These are phyloP conservation scores for Danio albolineatus DNA, from an alignment of 2,797 vertebrate species.

Conservation along the genomic window DNA sequence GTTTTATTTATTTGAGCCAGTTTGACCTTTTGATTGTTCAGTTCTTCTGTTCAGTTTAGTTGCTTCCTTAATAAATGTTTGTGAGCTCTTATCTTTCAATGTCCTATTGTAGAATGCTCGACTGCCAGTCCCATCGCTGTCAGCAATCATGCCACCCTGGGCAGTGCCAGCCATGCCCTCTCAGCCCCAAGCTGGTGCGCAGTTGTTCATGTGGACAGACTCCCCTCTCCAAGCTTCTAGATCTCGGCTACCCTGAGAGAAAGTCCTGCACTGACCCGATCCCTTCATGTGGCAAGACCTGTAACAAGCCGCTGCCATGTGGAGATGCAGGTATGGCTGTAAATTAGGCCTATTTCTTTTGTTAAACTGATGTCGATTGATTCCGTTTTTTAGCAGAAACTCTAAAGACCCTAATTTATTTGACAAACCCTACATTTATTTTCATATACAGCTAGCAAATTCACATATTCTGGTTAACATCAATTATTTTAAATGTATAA, in stretches of 20 bases:
- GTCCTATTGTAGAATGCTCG: slow-evolving; percentile 82
- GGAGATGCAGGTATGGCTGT: slow-evolving; percentile 86
- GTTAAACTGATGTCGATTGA: too few relatives aligned
- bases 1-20: background rate
- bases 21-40: background rate
- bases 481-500: background rate
- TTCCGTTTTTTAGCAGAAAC: background rate
- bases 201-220: slow-evolving; percentile 94
- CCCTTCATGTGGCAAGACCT: slow-evolving; percentile 94
- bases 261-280: slow-evolving; percentile 90
- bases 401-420: background rate
- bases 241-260: slow-evolving; percentile 88
- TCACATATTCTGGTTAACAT: background rate
- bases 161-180: slow-evolving; percentile 87
- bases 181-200: slow-evolving; percentile 84
- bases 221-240: slow-evolving; percentile 88
- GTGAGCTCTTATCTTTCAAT: background rate
- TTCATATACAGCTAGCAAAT: background rate
- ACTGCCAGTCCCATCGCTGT: slow-evolving; percentile 90
- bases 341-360: background rate
- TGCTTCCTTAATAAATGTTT: background rate
- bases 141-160: slow-evolving; percentile 88
- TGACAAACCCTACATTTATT: background rate
- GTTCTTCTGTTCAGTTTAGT: background rate
- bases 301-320: slow-evolving; percentile 90